Evolutionary conservation across 1,140 invertebrate genomes (phyloP).

Genomic region (Pseudomyrmex sp.): DNA sequence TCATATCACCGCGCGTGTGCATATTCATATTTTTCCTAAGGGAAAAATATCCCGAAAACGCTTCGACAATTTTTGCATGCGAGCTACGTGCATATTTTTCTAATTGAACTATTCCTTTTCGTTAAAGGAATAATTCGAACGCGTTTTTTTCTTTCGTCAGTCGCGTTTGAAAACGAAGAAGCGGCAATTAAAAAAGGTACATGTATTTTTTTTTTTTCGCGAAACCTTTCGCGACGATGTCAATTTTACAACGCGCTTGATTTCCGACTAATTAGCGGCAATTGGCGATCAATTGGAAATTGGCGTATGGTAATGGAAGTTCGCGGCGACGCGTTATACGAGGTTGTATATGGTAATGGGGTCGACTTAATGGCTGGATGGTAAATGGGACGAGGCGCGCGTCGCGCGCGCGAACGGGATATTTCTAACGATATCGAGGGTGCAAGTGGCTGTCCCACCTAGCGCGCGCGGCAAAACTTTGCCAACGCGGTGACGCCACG

Average conservation of each 20-base stretch:
- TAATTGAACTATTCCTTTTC: neutral
- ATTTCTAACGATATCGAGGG: conserved; percentile 68
- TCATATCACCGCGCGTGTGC: neutral
- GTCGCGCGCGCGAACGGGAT: conserved; percentile 41
- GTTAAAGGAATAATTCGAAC: neutral
- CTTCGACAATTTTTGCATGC: neutral
- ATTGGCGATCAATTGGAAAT: conserved; percentile 57
- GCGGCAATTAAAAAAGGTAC: neutral
- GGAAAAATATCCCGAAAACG: neutral
- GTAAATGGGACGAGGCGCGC: conserved; percentile 48
- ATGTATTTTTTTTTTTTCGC: too few relatives aligned
- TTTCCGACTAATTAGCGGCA: conserved; percentile 33
- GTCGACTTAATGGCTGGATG: conserved; percentile 55
- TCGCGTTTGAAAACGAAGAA: neutral
- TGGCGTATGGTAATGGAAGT: conserved; percentile 52
- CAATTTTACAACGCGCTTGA: neutral
- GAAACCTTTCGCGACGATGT: too few relatives aligned
- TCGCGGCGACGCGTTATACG: conserved; percentile 40
- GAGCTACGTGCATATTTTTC: neutral
- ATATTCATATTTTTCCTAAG: conserved; percentile 31
- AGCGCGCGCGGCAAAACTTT: conserved; percentile 75
- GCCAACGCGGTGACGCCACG: conserved; percentile 73
- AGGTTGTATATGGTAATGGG: conserved; percentile 57
- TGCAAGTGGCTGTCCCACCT: conserved; percentile 71
- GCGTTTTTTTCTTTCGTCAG: neutral